These are phyloP conservation scores for Notamacropus eugenii DNA, from an alignment of 2,797 vertebrate genomes.

Conservation along the genomic window DNA sequence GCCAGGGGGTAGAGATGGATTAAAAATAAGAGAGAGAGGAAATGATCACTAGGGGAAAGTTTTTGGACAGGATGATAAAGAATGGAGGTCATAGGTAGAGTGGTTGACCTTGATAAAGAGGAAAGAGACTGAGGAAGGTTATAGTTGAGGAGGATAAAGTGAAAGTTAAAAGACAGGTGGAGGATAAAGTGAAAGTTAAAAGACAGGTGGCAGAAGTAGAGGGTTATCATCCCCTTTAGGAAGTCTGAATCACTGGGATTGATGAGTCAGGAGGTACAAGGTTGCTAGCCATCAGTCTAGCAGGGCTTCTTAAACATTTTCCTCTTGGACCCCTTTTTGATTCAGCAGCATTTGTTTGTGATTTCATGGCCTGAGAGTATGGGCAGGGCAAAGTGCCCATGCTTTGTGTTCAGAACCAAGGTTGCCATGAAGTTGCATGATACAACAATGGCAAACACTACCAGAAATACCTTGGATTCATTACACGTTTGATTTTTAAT, in stretches of 20 bases:
- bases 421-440: too few relatives aligned
- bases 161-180: background rate
- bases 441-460: too few relatives aligned
- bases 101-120: background rate
- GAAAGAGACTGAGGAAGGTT: background rate
- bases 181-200: background rate
- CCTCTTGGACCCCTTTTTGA: too few relatives aligned
- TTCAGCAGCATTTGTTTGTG: too few relatives aligned
- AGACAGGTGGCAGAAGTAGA: background rate
- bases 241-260: background rate
- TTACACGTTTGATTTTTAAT: too few relatives aligned
- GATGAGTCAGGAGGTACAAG: background rate
- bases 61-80: background rate
- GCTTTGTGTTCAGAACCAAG: too few relatives aligned
- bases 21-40: background rate
- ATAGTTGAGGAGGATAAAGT: background rate
- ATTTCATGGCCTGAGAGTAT: too few relatives aligned
- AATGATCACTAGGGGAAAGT: background rate
- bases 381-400: too few relatives aligned
- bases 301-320: too few relatives aligned
- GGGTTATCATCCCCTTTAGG: background rate
- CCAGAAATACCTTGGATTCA: too few relatives aligned
- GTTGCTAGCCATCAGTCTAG: background rate
- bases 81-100: background rate
- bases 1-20: background rate